These are phyloP conservation scores for Adelognathus sp. DNA, from an alignment of 2,888 invertebrate genomes.

Conservation along the genomic window DNA sequence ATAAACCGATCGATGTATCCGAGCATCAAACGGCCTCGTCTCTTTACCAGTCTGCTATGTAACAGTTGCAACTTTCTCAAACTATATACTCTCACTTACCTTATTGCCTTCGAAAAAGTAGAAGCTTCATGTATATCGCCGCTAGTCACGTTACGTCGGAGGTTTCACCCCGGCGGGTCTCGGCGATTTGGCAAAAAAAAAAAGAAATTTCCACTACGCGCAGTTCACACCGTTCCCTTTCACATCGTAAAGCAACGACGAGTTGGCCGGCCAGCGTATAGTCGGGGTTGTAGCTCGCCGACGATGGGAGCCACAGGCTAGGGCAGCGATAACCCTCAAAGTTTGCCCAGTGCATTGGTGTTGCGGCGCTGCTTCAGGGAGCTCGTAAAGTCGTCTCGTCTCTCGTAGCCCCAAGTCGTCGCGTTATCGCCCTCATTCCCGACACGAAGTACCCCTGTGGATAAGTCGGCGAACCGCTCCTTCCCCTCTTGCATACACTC, in stretches of 20 bases:
- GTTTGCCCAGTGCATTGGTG: background rate
- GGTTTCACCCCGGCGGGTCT: background rate
- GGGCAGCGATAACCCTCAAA: background rate
- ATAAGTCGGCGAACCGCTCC: conserved; percentile 23
- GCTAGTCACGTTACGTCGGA: background rate
- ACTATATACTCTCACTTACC: background rate
- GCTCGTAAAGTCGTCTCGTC: conserved; percentile 18
- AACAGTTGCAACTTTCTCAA: conserved; percentile 20
- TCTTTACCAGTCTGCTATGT: background rate
- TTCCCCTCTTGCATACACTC: background rate
- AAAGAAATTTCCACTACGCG: background rate
- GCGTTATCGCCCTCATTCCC: conserved; percentile 27
- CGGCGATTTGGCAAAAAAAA: conserved; percentile 5
- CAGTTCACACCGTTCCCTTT: conserved; percentile 16
- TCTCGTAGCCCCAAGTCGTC: background rate
- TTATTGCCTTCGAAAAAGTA: background rate
- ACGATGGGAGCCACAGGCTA: background rate
- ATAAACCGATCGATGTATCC: background rate
- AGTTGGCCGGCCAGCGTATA: background rate
- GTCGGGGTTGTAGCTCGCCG: background rate
- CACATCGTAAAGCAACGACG: conserved; percentile 5
- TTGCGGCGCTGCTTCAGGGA: background rate
- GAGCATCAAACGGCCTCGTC: conserved; percentile 8
- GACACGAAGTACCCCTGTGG: background rate
- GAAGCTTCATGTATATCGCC: conserved; percentile 4